Evolutionary conservation across 2,888 invertebrate species (phyloP).

Genomic region (Xestia xanthographa): DNA sequence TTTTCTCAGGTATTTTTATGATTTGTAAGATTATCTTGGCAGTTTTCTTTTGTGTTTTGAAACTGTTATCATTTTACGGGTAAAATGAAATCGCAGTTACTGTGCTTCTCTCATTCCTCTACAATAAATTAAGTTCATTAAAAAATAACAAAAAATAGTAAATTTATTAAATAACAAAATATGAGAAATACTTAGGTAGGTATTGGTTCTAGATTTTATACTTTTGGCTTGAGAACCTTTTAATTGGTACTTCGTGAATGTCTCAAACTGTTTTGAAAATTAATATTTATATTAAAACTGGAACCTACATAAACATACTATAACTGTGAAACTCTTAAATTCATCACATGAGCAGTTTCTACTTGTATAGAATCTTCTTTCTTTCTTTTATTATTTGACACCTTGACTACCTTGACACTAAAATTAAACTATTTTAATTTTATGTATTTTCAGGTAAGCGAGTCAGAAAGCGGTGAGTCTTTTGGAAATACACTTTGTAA

Average conservation of each 20-base stretch:
- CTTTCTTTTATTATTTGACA: too few species aligned
- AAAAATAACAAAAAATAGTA: background rate
- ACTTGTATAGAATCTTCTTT: too few species aligned
- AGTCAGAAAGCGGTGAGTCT: slow-evolving; percentile 29
- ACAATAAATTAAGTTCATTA: background rate
- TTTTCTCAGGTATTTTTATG: slow-evolving; percentile 46
- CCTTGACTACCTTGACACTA: too few species aligned
- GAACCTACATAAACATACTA: background rate
- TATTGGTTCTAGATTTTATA: background rate
- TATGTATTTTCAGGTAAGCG: slow-evolving; percentile 55
- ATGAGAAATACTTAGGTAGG: background rate
- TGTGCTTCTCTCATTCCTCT: background rate
- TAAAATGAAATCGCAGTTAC: slow-evolving; percentile 2
- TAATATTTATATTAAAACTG: background rate
- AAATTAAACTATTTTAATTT: slow-evolving; percentile 8
- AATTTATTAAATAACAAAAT: background rate
- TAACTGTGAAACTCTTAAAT: background rate
- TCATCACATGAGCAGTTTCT: background rate
- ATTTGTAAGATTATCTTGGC: slow-evolving; percentile 51
- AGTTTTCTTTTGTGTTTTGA: slow-evolving; percentile 44
- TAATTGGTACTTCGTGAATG: background rate
- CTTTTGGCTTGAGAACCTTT: background rate
- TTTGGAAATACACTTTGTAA: background rate
- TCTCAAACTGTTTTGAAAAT: background rate
- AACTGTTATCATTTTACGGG: slow-evolving; percentile 32